Percentiles rank a stretch among this genome's conserved stretches.
Evolutionary conservation across 2,113 vertebrate genomes (phyloP).

Genomic region (Nothoprocta perdicaria): DNA sequence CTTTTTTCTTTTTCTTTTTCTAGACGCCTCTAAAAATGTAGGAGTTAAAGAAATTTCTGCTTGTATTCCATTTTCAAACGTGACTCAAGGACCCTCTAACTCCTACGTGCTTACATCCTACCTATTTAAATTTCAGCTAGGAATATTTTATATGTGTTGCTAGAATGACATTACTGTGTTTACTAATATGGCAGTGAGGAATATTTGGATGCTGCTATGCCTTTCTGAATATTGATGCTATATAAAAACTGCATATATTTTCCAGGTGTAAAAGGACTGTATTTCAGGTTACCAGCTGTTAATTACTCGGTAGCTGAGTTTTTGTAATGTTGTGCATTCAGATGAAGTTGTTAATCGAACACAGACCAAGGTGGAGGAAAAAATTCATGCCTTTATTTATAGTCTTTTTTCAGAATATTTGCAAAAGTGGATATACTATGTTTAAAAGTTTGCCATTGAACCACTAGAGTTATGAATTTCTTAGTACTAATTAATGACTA

Average conservation of each 20-base stretch:
- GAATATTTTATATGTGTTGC: background rate
- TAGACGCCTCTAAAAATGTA: background rate
- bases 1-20: too few species aligned
- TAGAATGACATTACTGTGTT: background rate
- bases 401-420: slow-evolving; percentile 5
- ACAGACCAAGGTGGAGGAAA: slow-evolving; percentile 23
- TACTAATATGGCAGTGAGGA: background rate
- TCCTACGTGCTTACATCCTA: background rate
- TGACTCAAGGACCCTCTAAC: background rate
- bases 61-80: background rate
- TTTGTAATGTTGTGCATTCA: slow-evolving; percentile 40
- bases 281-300: slow-evolving; percentile 40
- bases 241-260: background rate
- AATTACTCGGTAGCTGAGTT: slow-evolving; percentile 33
- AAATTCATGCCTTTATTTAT: background rate
- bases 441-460: background rate
- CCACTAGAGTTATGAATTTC: background rate
- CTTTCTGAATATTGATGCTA: slow-evolving; percentile 36
- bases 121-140: background rate
- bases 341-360: slow-evolving; percentile 16
- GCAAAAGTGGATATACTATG: background rate
- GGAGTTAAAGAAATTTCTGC: background rate
- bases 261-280: background rate
- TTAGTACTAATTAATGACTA: background rate
- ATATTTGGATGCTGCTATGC: slow-evolving; percentile 12